Conservation (phyloP, 2,113 vertebrate species). For the Ammodytes dubius region DNA sequence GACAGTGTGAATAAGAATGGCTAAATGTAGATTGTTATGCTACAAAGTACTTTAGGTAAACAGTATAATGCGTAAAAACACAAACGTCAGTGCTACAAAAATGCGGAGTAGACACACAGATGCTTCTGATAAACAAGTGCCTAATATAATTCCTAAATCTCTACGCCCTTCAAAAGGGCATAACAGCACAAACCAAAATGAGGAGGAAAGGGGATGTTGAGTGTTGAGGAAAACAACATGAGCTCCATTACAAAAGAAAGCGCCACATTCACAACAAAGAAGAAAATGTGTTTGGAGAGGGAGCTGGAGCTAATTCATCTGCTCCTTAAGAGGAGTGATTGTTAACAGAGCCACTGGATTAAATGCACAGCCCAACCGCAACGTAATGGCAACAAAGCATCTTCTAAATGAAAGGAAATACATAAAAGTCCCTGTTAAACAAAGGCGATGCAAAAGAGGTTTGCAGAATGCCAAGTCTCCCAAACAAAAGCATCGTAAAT, state of each 20-base stretch:
- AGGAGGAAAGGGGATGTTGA: slow-evolving; percentile 28
- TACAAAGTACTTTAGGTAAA: slow-evolving; percentile 4
- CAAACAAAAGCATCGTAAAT: slow-evolving; percentile 70
- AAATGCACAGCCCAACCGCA: slow-evolving; percentile 71
- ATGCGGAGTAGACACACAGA: slow-evolving; percentile 6
- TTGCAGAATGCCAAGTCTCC: slow-evolving; percentile 50
- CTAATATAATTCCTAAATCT: slow-evolving; percentile 21
- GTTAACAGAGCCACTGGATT: slow-evolving; percentile 78
- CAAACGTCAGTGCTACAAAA: not conserved
- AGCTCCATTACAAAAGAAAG: slow-evolving; percentile 74
- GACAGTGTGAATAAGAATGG: not conserved
- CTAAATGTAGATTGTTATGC: slow-evolving; percentile 5
- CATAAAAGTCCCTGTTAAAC: slow-evolving; percentile 74
- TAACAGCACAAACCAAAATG: slow-evolving; percentile 29
- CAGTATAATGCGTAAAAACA: slow-evolving; percentile 2
- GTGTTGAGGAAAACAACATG: slow-evolving; percentile 62
- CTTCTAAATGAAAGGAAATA: slow-evolving; percentile 75
- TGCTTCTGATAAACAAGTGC: slow-evolving; percentile 18
- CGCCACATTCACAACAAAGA: slow-evolving; percentile 73
- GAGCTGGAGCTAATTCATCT: slow-evolving; percentile 63
- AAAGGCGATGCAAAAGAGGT: slow-evolving; percentile 51
- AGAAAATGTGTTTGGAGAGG: slow-evolving; percentile 58
- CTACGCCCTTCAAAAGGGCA: slow-evolving; percentile 8
- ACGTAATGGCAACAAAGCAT: slow-evolving; percentile 76
- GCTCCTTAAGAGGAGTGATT: slow-evolving; percentile 71